Percentiles rank a stretch among this genome's conserved stretches.
These are phyloP conservation scores for Daboia siamensis DNA, from an alignment of 2,113 vertebrate genomes.

Conservation along the genomic window DNA sequence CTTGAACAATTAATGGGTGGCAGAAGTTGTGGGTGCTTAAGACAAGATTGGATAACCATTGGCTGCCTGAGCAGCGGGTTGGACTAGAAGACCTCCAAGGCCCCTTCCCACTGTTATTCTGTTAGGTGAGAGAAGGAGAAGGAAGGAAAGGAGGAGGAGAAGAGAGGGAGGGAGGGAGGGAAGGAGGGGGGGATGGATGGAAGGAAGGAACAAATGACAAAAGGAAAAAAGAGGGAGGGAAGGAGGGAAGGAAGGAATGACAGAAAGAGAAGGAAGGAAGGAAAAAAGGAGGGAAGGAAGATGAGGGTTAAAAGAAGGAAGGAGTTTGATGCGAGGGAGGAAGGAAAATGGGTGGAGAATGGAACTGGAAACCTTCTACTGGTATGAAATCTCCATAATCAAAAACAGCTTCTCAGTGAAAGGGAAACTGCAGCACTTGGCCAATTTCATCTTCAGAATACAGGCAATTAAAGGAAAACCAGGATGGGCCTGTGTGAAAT, in stretches of 20 bases:
- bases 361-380: no score
- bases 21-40: background rate
- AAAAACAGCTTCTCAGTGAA: background rate
- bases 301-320: background rate
- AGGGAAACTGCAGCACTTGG: background rate
- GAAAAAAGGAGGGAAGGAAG: background rate
- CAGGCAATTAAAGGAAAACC: background rate
- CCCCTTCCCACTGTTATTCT: background rate
- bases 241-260: background rate
- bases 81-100: background rate
- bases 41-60: background rate
- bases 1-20: background rate
- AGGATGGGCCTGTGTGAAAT: background rate
- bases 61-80: background rate
- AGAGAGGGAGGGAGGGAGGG: background rate
- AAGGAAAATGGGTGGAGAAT: background rate
- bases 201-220: background rate
- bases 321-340: background rate
- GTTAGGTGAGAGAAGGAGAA: background rate
- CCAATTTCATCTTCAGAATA: background rate
- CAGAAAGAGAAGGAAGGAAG: background rate
- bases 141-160: background rate
- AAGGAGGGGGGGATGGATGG: fast-evolving
- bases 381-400: no score
- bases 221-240: background rate